Base-by-base conservation (phyloP, 2,797 vertebrate genomes). In the Sitta carolinensis region DNA sequence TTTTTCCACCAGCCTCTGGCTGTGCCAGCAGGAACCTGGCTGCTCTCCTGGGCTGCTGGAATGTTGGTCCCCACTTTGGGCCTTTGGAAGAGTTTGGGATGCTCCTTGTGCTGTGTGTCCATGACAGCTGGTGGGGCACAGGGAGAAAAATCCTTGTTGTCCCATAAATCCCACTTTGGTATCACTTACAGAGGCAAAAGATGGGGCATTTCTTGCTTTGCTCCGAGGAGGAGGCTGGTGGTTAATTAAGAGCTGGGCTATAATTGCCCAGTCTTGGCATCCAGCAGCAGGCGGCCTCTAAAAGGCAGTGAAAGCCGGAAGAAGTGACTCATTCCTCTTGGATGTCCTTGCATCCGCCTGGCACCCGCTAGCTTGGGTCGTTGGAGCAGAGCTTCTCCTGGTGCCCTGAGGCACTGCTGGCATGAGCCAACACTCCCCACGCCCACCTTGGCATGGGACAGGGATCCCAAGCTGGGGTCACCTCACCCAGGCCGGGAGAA, bases 261-360 rank as follows among this genome's bases (percentile, higher is more conserved):
- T 75, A 83, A 68, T 47, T 43, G 51, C 13, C 68, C 4, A 0
- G 5, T 47, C 73, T 75, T 68, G 69, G 73, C 19, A 2, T 85
- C 40, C 78, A 45, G 47, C 20, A 2, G 22, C n/a, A 6, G 55
- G 29, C 8, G 1, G 67, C 22, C 86, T 94, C 79, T 82, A 89
- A 27, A 90, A 91, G 90, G 87, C 94, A 92, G 92, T 27, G 82
- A 95, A 96, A 97, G 92, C 82, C 8, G 34, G 91, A 95, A 94
- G 69, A 61, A 85, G 40, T 73, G 91, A 96, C 76, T 96, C 89
- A 93, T 40, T 89, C 62, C 59, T 57, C 57, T 81, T 91, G 93
- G 93, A 96, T 69, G 38, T 52, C 59, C 77, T 64, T 12, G 34
- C 67, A 48, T 96, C 89, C 19, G 3, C 43, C 85, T 93, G 92